A percentile compares a stretch with the other conserved stretches of the same genome.
These are phyloP conservation scores for Bursaphelenchus mucronatus DNA, from an alignment of 1,140 invertebrate species.

Conservation along the genomic window DNA sequence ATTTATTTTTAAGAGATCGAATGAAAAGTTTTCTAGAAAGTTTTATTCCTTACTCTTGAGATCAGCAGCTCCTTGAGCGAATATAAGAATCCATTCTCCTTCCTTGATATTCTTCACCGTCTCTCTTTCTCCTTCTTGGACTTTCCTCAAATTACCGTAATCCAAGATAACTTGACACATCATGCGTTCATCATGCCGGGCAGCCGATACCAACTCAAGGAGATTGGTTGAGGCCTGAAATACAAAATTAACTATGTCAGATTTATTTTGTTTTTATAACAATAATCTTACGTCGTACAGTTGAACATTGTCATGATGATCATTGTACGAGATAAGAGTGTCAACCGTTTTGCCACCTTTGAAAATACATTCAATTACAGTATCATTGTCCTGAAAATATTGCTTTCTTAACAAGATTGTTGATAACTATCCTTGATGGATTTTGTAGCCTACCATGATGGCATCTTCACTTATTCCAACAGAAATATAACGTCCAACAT, in stretches of 20 bases:
- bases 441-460: constrained; percentile 21
- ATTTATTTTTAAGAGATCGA: background rate
- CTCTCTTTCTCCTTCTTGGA: constrained; percentile 17
- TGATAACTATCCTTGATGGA: background rate
- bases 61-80: constrained; percentile 22
- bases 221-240: background rate
- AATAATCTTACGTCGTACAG: constrained; percentile 12
- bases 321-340: constrained; percentile 39
- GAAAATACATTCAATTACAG: constrained; percentile 45
- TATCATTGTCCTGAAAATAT: constrained; percentile 39
- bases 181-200: constrained; percentile 20
- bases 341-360: constrained; percentile 19
- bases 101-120: constrained; percentile 14
- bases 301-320: constrained; percentile 31
- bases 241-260: background rate
- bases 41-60: constrained; percentile 13
- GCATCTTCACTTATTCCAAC: constrained; percentile 37
- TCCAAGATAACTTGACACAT: constrained; percentile 11
- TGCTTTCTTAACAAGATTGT: background rate
- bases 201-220: constrained; percentile 7
- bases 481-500: constrained; percentile 36
- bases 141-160: background rate
- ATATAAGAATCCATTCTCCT: constrained; percentile 14
- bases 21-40: background rate
- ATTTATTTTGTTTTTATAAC: constrained; percentile 28